These are phyloP conservation scores for Neotoma lepida DNA, from an alignment of 2,113 vertebrate species.

Conservation along the genomic window DNA sequence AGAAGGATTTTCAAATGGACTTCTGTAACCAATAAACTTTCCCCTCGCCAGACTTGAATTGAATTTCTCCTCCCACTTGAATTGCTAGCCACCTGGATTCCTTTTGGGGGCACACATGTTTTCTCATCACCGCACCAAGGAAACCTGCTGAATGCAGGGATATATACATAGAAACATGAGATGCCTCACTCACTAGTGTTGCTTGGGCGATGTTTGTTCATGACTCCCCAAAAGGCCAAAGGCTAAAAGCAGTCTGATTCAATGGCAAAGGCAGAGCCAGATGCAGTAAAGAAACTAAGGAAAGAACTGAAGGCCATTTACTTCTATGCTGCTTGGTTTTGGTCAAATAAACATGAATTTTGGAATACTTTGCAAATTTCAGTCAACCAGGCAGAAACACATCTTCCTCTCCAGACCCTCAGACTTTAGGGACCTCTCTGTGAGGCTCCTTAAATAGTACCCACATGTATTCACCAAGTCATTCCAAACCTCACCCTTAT, in stretches of 20 bases:
- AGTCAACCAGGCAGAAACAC: not conserved
- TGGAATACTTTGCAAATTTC: not conserved
- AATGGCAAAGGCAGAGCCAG: not conserved
- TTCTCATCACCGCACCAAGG: conserved; percentile 7
- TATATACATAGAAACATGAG: conserved; percentile 6
- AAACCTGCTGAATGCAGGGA: conserved; percentile 21
- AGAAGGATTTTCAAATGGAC: conserved; percentile 32
- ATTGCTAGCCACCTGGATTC: conserved; percentile 51
- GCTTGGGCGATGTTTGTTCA: conserved; percentile 6
- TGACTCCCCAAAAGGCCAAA: not conserved
- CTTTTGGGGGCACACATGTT: not conserved
- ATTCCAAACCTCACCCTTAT: not conserved
- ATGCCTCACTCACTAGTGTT: not conserved
- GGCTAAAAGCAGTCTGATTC: not conserved
- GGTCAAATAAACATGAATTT: conserved; percentile 6
- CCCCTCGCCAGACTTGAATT: not conserved
- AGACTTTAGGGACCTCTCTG: not conserved
- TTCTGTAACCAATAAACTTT: not conserved
- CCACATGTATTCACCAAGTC: not conserved
- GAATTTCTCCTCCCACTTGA: conserved; percentile 44
- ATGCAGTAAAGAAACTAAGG: not conserved
- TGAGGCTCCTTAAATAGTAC: not conserved
- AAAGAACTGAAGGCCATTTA: not conserved
- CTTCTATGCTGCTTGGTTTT: not conserved
- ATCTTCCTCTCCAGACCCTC: not conserved